Evolutionary conservation across 2,888 invertebrate genomes (phyloP).

Genomic region (Trissoscelio sp.): DNA sequence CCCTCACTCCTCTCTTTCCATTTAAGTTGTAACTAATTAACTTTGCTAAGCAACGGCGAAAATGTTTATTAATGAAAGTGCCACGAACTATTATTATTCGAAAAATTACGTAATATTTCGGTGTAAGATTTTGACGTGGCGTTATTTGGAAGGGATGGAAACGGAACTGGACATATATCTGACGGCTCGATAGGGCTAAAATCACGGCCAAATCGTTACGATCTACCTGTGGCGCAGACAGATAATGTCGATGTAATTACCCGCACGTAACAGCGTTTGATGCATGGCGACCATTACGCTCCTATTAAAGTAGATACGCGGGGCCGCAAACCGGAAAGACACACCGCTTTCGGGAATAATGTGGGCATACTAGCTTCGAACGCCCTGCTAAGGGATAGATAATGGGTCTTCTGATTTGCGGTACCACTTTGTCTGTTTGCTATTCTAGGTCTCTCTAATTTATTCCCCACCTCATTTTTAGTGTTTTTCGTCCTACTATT

Average conservation of each 20-base stretch:
- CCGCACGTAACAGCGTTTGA: constrained; percentile 73
- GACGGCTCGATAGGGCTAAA: constrained; percentile 53
- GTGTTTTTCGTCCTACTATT: not conserved
- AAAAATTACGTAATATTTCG: constrained; percentile 47
- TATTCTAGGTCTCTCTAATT: constrained; percentile 27
- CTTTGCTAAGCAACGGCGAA: not conserved
- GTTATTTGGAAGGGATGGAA: constrained; percentile 48
- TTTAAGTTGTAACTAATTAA: no score
- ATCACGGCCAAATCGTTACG: constrained; percentile 63
- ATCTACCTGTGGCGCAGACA: constrained; percentile 69
- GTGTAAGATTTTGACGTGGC: constrained; percentile 29
- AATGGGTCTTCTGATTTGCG: constrained; percentile 46
- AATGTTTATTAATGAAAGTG: constrained; percentile 36
- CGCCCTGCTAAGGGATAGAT: constrained; percentile 43
- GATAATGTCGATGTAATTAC: constrained; percentile 74
- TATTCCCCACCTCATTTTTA: constrained; percentile 15
- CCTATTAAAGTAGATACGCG: constrained; percentile 69
- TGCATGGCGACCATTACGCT: constrained; percentile 74
- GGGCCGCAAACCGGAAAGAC: constrained; percentile 54
- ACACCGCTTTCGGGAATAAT: constrained; percentile 59
- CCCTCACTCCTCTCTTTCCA: no score
- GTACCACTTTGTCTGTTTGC: constrained; percentile 20
- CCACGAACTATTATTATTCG: constrained; percentile 23
- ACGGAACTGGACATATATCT: constrained; percentile 64
- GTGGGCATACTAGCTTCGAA: constrained; percentile 35